phyloP scores from a whole-genome alignment of 2,888 invertebrate genomes.

The Hydrotaea cyrtoneurina region DNA sequence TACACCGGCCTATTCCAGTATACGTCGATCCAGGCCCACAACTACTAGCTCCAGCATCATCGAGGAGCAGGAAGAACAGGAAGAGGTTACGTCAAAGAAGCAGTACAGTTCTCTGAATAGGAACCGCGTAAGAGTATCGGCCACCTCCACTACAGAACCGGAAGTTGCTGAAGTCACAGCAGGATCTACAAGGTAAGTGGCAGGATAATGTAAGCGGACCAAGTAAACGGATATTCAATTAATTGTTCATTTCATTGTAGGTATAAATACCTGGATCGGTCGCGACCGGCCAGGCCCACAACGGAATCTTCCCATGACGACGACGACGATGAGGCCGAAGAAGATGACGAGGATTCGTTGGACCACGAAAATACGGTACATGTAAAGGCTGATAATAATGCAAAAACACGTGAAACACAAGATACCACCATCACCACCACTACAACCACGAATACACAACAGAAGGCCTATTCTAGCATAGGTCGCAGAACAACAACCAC shows the following conservation, averaged over 20 bases:
- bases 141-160: slow-evolving; percentile 65
- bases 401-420: slow-evolving; percentile 73
- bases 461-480: slow-evolving; percentile 77
- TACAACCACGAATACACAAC: slow-evolving; percentile 9
- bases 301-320: slow-evolving; percentile 68
- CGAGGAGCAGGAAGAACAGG: slow-evolving; percentile 36
- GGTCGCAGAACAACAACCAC: slow-evolving; percentile 77
- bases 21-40: slow-evolving; percentile 85
- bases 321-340: slow-evolving; percentile 71
- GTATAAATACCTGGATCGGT: slow-evolving; percentile 78
- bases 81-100: slow-evolving; percentile 69
- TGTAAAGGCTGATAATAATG: slow-evolving; percentile 73
- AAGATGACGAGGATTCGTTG: slow-evolving; percentile 69
- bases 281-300: slow-evolving; percentile 74
- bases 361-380: slow-evolving; percentile 79
- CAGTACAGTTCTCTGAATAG: slow-evolving; percentile 75
- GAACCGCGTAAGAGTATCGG: slow-evolving; percentile 70
- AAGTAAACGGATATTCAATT: background rate
- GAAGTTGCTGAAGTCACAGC: slow-evolving; percentile 54
- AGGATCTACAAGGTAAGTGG: slow-evolving; percentile 72
- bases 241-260: slow-evolving; percentile 65
- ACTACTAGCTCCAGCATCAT: slow-evolving; percentile 80
- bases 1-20: slow-evolving; percentile 87
- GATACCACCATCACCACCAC: slow-evolving; percentile 56
- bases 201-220: background rate